Evolutionary conservation across 2,113 vertebrate genomes (phyloP).

Genomic region (Corydoras maculifer): DNA sequence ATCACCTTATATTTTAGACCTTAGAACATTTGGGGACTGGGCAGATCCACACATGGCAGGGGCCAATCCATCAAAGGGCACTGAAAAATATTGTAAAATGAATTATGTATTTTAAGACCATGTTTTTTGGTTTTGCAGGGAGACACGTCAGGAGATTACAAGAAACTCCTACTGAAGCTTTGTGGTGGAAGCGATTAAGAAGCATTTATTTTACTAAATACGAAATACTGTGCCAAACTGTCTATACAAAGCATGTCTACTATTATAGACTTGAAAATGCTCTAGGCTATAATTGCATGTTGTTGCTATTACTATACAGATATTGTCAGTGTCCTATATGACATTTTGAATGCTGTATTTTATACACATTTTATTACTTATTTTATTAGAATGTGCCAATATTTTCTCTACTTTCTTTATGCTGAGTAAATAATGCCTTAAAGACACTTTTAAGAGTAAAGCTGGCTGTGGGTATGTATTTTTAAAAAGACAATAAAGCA

Average conservation of each 20-base stretch:
- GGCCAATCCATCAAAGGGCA: no score
- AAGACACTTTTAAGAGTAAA: not conserved
- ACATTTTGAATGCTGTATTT: slow-evolving; percentile 33
- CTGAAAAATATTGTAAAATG: no score
- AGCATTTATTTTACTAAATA: not conserved
- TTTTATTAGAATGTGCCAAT: slow-evolving; percentile 16
- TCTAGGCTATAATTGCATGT: slow-evolving; percentile 44
- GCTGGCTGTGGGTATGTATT: no score
- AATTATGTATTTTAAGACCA: slow-evolving; percentile 7
- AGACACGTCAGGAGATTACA: slow-evolving; percentile 95
- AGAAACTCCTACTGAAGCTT: slow-evolving; percentile 88
- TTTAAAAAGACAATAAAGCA: no score
- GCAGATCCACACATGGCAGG: no score
- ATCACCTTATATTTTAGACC: no score
- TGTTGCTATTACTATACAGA: slow-evolving; percentile 31
- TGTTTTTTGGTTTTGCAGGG: slow-evolving; percentile 63
- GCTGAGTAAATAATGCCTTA: not conserved
- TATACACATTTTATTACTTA: slow-evolving; percentile 19
- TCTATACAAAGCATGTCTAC: slow-evolving; percentile 25
- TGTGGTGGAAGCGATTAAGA: slow-evolving; percentile 89
- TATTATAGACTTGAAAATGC: slow-evolving; percentile 21
- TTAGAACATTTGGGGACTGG: no score
- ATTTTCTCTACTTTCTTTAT: slow-evolving; percentile 1
- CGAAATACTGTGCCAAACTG: slow-evolving; percentile 10
- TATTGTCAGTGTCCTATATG: slow-evolving; percentile 32